Evolutionary conservation across 2,113 vertebrate genomes (phyloP).

Genomic region (Cavia porcellus): DNA sequence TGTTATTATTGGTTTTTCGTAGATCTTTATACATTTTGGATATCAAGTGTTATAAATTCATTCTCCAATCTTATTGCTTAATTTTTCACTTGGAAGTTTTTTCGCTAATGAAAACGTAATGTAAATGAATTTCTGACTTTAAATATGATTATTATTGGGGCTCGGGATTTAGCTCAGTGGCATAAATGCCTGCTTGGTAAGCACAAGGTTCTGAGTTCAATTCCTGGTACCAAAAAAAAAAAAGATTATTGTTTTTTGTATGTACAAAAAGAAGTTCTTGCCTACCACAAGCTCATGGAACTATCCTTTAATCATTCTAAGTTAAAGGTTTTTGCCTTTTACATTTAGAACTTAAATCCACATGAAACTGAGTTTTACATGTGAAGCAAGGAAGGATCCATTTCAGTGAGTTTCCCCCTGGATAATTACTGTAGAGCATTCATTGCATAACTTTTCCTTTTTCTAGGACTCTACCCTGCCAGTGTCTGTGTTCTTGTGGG

Average conservation of each 20-base stretch:
- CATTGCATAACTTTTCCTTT: not conserved
- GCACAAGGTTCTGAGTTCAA: no score
- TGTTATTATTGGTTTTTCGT: not conserved
- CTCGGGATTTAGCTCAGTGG: no score
- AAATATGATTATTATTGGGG: not conserved
- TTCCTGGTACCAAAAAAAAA: no score
- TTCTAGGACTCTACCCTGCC: not conserved
- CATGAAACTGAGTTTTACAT: not conserved
- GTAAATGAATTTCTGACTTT: not conserved
- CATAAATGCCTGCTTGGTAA: no score
- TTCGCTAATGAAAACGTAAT: not conserved
- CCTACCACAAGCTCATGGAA: not conserved
- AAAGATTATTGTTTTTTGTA: not conserved
- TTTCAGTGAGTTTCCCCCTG: not conserved
- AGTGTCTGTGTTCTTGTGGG: not conserved
- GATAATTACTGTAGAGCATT: not conserved
- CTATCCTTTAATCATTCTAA: not conserved
- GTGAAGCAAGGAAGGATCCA: not conserved
- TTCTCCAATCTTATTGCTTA: not conserved
- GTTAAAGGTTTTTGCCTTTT: not conserved
- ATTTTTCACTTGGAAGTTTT: not conserved
- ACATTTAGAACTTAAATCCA: not conserved
- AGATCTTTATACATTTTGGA: not conserved
- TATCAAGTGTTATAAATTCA: not conserved
- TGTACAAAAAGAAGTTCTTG: not conserved